phyloP scores from a whole-genome alignment of 2,797 vertebrate species.

The Macropodus opercularis region DNA sequence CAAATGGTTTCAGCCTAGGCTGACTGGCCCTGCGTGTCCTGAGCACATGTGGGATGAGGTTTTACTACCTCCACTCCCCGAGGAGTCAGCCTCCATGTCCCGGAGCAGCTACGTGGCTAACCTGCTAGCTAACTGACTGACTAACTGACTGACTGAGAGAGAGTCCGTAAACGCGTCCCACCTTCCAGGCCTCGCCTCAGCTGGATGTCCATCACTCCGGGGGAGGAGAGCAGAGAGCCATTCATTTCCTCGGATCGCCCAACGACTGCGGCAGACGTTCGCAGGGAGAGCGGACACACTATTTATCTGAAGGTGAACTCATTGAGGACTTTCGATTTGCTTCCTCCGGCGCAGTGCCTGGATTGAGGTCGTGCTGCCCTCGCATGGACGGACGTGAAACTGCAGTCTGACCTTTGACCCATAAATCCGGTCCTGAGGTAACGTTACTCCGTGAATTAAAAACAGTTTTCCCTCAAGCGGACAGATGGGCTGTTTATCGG shows the following conservation, averaged over 20 bases:
- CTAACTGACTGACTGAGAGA: conserved; percentile 7
- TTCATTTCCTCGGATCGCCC: conserved; percentile 67
- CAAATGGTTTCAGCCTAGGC: too few relatives aligned
- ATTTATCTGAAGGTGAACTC: conserved; percentile 71
- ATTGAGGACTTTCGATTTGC: conserved; percentile 68
- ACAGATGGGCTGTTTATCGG: too few relatives aligned
- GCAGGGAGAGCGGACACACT: conserved; percentile 25
- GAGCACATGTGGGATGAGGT: rapidly evolving
- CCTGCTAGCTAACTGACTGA: conserved; percentile 11
- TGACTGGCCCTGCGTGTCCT: rapidly evolving
- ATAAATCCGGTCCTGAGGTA: too few relatives aligned
- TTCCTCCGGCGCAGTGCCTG: conserved; percentile 8
- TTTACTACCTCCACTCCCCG: background rate
- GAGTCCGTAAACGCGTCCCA: conserved; percentile 31
- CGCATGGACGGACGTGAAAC: conserved; percentile 23
- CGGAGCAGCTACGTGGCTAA: conserved; percentile 38
- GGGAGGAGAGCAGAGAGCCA: conserved; percentile 61
- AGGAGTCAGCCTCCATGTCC: conserved; percentile 54
- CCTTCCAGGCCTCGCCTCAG: conserved; percentile 79
- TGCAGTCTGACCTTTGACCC: conserved; percentile 35
- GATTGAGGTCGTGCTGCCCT: conserved; percentile 49
- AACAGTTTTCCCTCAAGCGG: too few relatives aligned
- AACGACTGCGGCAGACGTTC: background rate
- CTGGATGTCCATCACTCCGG: conserved; percentile 56
- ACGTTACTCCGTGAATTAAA: too few relatives aligned